A percentile compares a stretch with the other conserved stretches of the same genome.
phyloP scores from a whole-genome alignment of 2,797 vertebrate species.

The Schizopygopsis pylzovi region DNA sequence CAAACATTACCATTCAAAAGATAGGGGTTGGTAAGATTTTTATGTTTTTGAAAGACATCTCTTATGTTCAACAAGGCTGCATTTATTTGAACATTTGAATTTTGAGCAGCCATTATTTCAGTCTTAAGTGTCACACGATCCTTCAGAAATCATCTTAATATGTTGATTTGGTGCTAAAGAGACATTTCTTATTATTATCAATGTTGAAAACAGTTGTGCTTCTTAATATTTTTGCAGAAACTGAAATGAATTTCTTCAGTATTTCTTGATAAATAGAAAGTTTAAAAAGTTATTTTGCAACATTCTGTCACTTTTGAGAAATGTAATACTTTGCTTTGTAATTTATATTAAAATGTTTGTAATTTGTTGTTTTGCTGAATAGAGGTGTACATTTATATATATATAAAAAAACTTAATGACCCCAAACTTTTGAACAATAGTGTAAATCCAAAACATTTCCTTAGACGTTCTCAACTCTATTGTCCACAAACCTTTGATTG shows the following conservation, averaged over 20 bases:
- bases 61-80: not conserved
- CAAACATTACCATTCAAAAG: not conserved
- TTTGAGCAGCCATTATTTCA: not conserved
- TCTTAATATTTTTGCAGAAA: not conserved
- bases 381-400: not conserved
- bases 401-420: not conserved
- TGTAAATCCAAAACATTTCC: not conserved
- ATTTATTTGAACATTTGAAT: not conserved
- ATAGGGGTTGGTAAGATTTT: not conserved
- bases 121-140: not conserved
- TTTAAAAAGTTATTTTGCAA: not conserved
- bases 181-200: not conserved
- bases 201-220: not conserved
- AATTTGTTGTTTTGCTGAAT: not conserved
- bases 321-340: not conserved
- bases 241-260: not conserved
- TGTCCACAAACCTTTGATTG: not conserved
- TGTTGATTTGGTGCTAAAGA: not conserved
- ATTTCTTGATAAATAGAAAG: not conserved
- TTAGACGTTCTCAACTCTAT: not conserved
- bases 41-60: not conserved
- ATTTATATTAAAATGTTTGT: not conserved
- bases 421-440: constrained; percentile 6
- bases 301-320: not conserved
- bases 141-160: not conserved